Base-by-base conservation (phyloP, 2,113 vertebrate genomes). In the Heloderma charlesbogerti region DNA sequence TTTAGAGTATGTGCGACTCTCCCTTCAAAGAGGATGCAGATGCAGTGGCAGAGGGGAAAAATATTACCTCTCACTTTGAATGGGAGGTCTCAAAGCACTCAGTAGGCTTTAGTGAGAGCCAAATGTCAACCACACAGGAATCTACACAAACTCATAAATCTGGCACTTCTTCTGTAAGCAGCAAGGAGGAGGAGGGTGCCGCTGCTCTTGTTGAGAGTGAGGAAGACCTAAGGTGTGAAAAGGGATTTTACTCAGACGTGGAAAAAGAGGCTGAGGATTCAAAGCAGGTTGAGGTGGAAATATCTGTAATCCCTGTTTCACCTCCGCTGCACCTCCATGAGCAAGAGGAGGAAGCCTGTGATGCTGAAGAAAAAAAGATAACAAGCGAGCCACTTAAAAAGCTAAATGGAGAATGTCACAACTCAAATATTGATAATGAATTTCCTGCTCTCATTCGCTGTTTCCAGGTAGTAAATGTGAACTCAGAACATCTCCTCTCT, bases 401-500 rank as follows among this genome's bases (percentile, higher is more conserved):
- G 93, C 95, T 95, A 48, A 95, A 86, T 66, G 97, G 95, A 88
- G 22, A 95, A 48, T 93, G 92, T 85, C 96, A 88, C 93, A 88
- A 40, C 84, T 92, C 86, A 13, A 72, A 12, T 63, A 93, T 92
- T 94, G 92, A 90, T 94, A 72, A 90, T 1, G 90, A 94, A 92
- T 96, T 96, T 92, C 96, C 96, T 0, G 95, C 79, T 77, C 82
- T 98, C 97, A 97, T 98, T 97, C 96, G 96, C 96, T 97, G 97
- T 95, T 98, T 98, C 96, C 98, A 98, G 97, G 98, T 98, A 98
- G 97, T 94, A 93, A 91, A 93, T 77, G 34, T 92, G 91, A 95
- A 88, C 78, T 80, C 82, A 89, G 57, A 92, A n/a, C 3, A 87
- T 81, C 89, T 92, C 93, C 43, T 75, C 89, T 92, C 34, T 66